Evolutionary conservation across 2,113 vertebrate genomes (phyloP).

Genomic region (Sardina pilchardus): DNA sequence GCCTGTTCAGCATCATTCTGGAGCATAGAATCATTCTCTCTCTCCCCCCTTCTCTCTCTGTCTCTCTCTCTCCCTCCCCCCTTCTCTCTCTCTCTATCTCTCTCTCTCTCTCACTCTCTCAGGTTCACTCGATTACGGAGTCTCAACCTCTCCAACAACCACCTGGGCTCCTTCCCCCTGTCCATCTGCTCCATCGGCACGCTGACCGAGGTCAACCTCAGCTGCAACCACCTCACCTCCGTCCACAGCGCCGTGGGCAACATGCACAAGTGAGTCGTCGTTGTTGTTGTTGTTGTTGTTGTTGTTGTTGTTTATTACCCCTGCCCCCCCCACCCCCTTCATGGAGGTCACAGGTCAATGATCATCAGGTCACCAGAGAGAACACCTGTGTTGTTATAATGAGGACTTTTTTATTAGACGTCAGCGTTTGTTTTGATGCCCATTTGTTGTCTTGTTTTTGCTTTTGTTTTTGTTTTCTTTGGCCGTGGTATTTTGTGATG

Average conservation of each 20-base stretch:
- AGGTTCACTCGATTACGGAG: slow-evolving; percentile 95
- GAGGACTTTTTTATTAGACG: too few species aligned
- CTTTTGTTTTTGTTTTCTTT: too few species aligned
- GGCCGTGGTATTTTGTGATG: too few species aligned
- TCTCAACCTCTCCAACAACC: slow-evolving; percentile 97
- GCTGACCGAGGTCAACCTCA: slow-evolving; percentile 92
- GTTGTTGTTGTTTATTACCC: neutral
- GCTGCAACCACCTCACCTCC: slow-evolving; percentile 85
- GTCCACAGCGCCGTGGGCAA: slow-evolving; percentile 80
- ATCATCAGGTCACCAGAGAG: neutral
- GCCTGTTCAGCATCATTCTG: neutral
- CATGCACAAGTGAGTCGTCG: slow-evolving; percentile 85
- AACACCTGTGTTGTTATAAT: neutral
- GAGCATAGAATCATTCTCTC: neutral
- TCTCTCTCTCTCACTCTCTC: slow-evolving; percentile 40
- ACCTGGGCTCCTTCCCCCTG: slow-evolving; percentile 86
- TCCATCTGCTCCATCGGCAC: slow-evolving; percentile 87
- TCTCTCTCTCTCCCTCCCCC: neutral
- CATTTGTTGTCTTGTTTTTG: neutral
- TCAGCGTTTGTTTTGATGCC: neutral
- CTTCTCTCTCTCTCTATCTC: slow-evolving; percentile 6
- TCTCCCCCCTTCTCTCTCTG: neutral
- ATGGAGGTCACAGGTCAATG: too few species aligned
- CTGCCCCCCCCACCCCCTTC: slow-evolving; percentile 13
- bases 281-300: slow-evolving; percentile 53